Evolutionary conservation across 2,888 invertebrate genomes (phyloP), one percentile per base, ranked within the genome.

Genomic region (Dicyrtoma fusca): DNA sequence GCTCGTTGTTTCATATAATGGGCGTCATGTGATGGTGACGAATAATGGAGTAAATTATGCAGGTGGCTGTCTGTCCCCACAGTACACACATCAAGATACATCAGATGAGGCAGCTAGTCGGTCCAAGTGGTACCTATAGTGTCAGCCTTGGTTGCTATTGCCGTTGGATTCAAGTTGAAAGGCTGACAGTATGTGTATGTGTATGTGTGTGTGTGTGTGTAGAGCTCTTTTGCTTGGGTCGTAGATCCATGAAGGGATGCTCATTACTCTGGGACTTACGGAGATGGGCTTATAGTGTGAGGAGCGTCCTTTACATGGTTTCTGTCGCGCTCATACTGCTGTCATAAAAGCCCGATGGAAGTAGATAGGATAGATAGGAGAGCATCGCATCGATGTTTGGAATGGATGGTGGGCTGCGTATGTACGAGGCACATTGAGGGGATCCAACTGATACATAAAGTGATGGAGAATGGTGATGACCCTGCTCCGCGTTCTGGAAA

Each of bases 31-130:
- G 53, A 53, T 66, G 66, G 66, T 66, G 66, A 66, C 66, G 66
- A 66, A 66, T 66, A 26, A 34, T 14, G 26, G 42, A 53, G 34
- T 66, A 66, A 66, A 66, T 66, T 66, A 66, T 66, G 66, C 66
- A 66, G 55, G 66, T 55, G 66, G 49, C 49, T 47, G 47, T 49
- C 64, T 47, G 47, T 49, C 64, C 49, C 64, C 64, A 47, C 61
- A 49, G 49, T 17, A 49, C 17, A 61, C 61, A 34, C 42, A 17
- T 61, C n/a, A 61, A 34, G 61, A 61, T 42, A 11, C 61, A 61
- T 61, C 61, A 61, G n/a, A n/a, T 61, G 42, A 47, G 21, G 13
- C n/a, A 61, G 44, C 14, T 17, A 49, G 49, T 17, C 5, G 49
- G 49, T 55, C 53, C 17, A 21, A 21, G 53, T 53, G 5, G 17